A percentile compares a stretch with the other conserved stretches of the same genome.
phyloP scores from a whole-genome alignment of 1,140 invertebrate species.

The Diorhabda sublineata region DNA sequence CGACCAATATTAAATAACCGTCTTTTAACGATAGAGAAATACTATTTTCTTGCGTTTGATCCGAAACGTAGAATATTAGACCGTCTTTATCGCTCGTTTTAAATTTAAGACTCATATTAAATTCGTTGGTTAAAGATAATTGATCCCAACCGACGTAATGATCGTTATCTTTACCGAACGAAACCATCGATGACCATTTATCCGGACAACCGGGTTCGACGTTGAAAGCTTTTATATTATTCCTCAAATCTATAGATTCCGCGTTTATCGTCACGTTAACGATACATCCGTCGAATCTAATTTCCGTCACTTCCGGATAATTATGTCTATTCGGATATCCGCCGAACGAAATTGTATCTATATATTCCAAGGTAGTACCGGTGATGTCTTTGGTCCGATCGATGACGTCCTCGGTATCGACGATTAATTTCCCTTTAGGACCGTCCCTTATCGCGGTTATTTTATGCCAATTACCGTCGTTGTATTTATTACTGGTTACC shows the following conservation, averaged over 20 bases:
- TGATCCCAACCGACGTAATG: slow-evolving; percentile 64
- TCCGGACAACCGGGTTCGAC: slow-evolving; percentile 80
- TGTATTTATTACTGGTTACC: slow-evolving; percentile 57
- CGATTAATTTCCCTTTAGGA: slow-evolving; percentile 61
- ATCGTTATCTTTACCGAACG: slow-evolving; percentile 53
- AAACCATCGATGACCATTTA: slow-evolving; percentile 64
- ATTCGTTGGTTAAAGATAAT: slow-evolving; percentile 53
- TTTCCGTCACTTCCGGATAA: slow-evolving; percentile 60
- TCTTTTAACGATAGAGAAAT: slow-evolving; percentile 66
- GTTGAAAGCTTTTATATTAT: slow-evolving; percentile 72
- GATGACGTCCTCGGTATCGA: slow-evolving; percentile 57
- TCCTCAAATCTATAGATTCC: slow-evolving; percentile 71
- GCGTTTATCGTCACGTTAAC: slow-evolving; percentile 73
- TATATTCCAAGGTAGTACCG: slow-evolving; percentile 39
- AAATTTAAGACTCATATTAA: slow-evolving; percentile 85
- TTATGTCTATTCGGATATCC: slow-evolving; percentile 72
- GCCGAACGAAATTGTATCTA: slow-evolving; percentile 77
- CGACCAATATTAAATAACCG: slow-evolving; percentile 67
- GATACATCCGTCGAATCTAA: slow-evolving; percentile 92
- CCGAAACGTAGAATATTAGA: slow-evolving; percentile 70
- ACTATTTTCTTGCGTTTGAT: slow-evolving; percentile 58
- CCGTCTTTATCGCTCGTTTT: slow-evolving; percentile 75
- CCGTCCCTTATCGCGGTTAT: slow-evolving; percentile 67
- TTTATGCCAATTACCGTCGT: slow-evolving; percentile 81
- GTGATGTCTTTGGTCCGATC: slow-evolving; percentile 43